Conservation (phyloP, 2,797 vertebrate species). For the Cetoscarus ocellatus region DNA sequence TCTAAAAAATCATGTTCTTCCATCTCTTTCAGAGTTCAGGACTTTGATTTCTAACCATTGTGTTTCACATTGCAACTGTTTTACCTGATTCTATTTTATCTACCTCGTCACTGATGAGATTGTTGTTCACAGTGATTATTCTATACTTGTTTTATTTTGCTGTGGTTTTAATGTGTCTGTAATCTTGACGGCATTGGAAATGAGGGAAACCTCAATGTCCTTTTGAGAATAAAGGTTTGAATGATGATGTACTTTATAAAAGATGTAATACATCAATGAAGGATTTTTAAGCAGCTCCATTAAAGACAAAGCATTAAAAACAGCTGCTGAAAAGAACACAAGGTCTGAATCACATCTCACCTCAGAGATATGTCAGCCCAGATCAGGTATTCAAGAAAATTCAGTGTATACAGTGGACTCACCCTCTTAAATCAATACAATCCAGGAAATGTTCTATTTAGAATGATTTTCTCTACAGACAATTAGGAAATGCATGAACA, state of each 20-base stretch:
- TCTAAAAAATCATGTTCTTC: no score
- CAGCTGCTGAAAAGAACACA: neutral
- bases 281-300: neutral
- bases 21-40: no score
- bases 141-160: no score
- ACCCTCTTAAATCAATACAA: slow-evolving; percentile 18
- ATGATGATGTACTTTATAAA: neutral
- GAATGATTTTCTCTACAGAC: slow-evolving; percentile 6
- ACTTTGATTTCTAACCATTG: no score
- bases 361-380: neutral
- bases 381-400: neutral
- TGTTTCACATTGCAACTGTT: no score
- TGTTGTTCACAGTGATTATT: no score
- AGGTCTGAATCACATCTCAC: slow-evolving; percentile 6
- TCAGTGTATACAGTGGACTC: neutral
- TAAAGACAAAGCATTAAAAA: neutral
- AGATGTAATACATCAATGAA: neutral
- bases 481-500: slow-evolving; percentile 14
- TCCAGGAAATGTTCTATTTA: slow-evolving; percentile 13
- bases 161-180: no score
- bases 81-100: no score
- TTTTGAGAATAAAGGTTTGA: no score
- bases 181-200: no score
- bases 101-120: no score
- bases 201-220: no score